Evolutionary conservation across 37 sponge, comb jelly and placozoan genomes (phyloP).

Genomic region (Geodia barretti): DNA sequence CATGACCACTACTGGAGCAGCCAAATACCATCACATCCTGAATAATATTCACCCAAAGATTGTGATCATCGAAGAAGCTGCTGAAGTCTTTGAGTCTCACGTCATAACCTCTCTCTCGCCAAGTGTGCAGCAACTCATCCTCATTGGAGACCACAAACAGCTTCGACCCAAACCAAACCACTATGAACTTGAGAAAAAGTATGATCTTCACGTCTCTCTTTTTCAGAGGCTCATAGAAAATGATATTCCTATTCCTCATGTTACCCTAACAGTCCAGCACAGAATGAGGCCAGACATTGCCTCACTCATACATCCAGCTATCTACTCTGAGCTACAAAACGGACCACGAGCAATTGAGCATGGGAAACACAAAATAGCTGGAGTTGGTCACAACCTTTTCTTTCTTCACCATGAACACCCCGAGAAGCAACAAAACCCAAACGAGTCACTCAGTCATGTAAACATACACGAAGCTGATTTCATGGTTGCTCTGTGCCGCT

Average conservation of each 20-base stretch:
- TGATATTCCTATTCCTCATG: slow-evolving; percentile 39
- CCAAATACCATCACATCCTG: slow-evolving; percentile 74
- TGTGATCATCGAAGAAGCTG: slow-evolving; percentile 96
- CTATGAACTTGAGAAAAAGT: slow-evolving; percentile 69
- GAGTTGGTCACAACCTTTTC: slow-evolving; percentile 68
- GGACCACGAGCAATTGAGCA: slow-evolving; percentile 28
- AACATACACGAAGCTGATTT: slow-evolving; percentile 82
- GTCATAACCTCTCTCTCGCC: slow-evolving; percentile 83
- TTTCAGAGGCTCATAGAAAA: slow-evolving; percentile 82
- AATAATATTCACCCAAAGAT: slow-evolving; percentile 75
- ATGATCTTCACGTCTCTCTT: slow-evolving; percentile 83
- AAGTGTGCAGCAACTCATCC: slow-evolving; percentile 82
- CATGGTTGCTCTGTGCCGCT: slow-evolving; percentile 63
- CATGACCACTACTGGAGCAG: slow-evolving; percentile 94
- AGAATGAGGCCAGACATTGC: slow-evolving; percentile 94
- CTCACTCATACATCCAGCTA: slow-evolving; percentile 63
- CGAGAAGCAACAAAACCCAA: slow-evolving; percentile 43
- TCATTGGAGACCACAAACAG: slow-evolving; percentile 98
- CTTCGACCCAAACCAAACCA: slow-evolving; percentile 80
- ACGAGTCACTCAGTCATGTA: slow-evolving; percentile 44
- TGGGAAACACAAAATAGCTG: slow-evolving; percentile 54
- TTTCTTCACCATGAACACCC: slow-evolving; percentile 61
- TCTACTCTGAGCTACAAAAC: slow-evolving; percentile 63
- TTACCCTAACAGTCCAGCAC: slow-evolving; percentile 73
- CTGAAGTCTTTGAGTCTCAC: slow-evolving; percentile 94